Percentiles rank a stretch among this genome's conserved stretches.
These are phyloP conservation scores for Mimumesa dahlbomi DNA, from an alignment of 2,888 invertebrate genomes.

Conservation along the genomic window DNA sequence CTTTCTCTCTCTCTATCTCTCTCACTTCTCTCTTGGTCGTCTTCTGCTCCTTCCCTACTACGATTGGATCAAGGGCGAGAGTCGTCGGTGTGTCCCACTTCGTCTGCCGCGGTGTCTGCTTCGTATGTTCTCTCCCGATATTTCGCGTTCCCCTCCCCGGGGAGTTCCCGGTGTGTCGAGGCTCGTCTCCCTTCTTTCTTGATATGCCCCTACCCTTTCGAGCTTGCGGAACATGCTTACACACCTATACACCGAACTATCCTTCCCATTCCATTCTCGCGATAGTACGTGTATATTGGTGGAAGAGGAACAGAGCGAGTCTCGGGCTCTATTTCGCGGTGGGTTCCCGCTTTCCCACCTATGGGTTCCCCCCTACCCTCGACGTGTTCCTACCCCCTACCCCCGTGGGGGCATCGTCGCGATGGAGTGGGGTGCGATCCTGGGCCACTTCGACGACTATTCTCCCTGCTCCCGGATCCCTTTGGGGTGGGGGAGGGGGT, in stretches of 20 bases:
- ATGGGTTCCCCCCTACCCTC: slow-evolving; percentile 67
- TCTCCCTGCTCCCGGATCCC: slow-evolving; percentile 69
- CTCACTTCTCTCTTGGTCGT: no score
- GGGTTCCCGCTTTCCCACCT: slow-evolving; percentile 74
- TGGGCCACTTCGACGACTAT: slow-evolving; percentile 68
- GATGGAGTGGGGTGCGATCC: slow-evolving; percentile 75
- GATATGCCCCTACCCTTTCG: slow-evolving; percentile 72
- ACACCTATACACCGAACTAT: slow-evolving; percentile 39
- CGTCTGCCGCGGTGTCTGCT: slow-evolving; percentile 69
- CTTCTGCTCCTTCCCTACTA: slow-evolving; percentile 52
- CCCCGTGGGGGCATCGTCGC: slow-evolving; percentile 68
- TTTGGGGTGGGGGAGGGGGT: slow-evolving; percentile 67
- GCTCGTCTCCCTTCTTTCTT: slow-evolving; percentile 76
- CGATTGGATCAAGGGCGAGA: slow-evolving; percentile 62
- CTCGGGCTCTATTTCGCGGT: slow-evolving; percentile 69
- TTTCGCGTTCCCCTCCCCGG: slow-evolving; percentile 71
- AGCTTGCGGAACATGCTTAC: slow-evolving; percentile 42
- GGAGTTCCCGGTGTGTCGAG: slow-evolving; percentile 65
- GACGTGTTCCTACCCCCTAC: slow-evolving; percentile 67
- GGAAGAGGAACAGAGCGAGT: slow-evolving; percentile 55
- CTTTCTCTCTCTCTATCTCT: slow-evolving; percentile 43
- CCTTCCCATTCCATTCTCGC: slow-evolving; percentile 66
- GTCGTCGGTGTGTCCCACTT: slow-evolving; percentile 69
- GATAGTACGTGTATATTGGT: slow-evolving; percentile 43
- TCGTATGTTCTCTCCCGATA: slow-evolving; percentile 72